phyloP scores from a whole-genome alignment of 2,888 invertebrate genomes.

The Phengaris arion region DNA sequence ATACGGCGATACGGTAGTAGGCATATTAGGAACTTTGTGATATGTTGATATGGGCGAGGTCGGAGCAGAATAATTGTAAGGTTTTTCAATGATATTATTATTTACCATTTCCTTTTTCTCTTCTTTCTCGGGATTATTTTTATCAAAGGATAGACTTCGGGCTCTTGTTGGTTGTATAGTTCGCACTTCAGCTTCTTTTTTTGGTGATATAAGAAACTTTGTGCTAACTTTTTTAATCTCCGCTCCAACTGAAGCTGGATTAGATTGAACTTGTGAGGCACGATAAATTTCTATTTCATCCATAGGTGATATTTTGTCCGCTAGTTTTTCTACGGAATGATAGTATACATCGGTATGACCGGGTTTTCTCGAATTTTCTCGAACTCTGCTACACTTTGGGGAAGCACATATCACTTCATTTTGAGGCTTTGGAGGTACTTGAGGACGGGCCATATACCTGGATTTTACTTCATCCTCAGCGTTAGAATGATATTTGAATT shows the following conservation, averaged over 20 bases:
- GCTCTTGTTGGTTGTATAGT: constrained; percentile 69
- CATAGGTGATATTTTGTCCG: constrained; percentile 55
- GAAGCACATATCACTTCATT: constrained; percentile 46
- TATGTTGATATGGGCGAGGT: constrained; percentile 63
- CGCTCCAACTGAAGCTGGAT: constrained; percentile 68
- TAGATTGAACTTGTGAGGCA: constrained; percentile 54
- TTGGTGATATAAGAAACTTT: constrained; percentile 69
- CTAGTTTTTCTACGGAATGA: constrained; percentile 65
- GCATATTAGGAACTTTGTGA: constrained; percentile 67
- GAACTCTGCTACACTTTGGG: constrained; percentile 37
- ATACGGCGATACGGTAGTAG: constrained; percentile 68
- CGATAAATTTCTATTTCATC: constrained; percentile 62
- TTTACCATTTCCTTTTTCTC: constrained; percentile 28
- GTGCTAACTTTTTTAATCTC: constrained; percentile 74
- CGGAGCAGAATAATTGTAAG: constrained; percentile 72
- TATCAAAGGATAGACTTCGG: constrained; percentile 64
- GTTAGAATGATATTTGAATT: constrained; percentile 40
- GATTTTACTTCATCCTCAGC: constrained; percentile 43
- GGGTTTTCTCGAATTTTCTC: constrained; percentile 38
- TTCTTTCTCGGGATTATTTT: constrained; percentile 42
- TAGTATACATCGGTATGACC: constrained; percentile 67
- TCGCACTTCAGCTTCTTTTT: constrained; percentile 71
- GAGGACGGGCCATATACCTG: constrained; percentile 52
- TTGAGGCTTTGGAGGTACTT: constrained; percentile 52
- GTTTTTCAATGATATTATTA: constrained; percentile 42